phyloP scores from a whole-genome alignment of 2,888 invertebrate genomes.

The Drosophila eohydei region DNA sequence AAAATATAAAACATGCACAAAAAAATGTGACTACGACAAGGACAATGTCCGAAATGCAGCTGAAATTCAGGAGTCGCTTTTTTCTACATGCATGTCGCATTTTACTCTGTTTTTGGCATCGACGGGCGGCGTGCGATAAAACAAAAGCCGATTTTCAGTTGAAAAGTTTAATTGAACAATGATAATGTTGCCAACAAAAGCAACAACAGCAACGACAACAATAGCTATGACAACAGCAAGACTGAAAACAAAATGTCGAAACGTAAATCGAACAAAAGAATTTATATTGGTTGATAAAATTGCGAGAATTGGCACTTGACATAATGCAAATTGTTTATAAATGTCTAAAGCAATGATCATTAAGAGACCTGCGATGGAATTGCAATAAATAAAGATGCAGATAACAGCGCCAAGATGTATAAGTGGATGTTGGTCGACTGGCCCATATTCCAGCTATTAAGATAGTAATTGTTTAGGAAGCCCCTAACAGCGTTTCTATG shows the following conservation, averaged over 20 bases:
- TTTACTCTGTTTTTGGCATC: constrained; percentile 70
- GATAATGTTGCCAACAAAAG: constrained; percentile 67
- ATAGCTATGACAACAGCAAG: constrained; percentile 13
- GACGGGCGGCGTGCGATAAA: constrained; percentile 70
- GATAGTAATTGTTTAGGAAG: too few relatives aligned
- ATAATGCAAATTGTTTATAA: constrained; percentile 40
- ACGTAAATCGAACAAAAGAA: constrained; percentile 55
- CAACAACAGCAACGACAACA: constrained; percentile 8
- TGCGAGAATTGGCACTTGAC: constrained; percentile 40
- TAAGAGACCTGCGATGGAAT: constrained; percentile 1
- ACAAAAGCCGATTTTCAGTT: constrained; percentile 81
- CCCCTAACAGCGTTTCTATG: too few relatives aligned
- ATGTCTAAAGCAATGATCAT: constrained; percentile 24
- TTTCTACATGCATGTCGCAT: constrained; percentile 31
- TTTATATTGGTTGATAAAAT: constrained; percentile 42
- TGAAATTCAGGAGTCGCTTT: constrained; percentile 26
- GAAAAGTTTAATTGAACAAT: constrained; percentile 80
- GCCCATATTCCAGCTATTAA: background rate
- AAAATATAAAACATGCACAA: background rate
- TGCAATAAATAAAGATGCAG: constrained; percentile 7
- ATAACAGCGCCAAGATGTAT: background rate
- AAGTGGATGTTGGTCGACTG: background rate
- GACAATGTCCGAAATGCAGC: constrained; percentile 42
- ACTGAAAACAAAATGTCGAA: constrained; percentile 51
- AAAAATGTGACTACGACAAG: constrained; percentile 45